These are phyloP conservation scores for Parambassis ranga DNA, from an alignment of 2,797 vertebrate species.

Conservation along the genomic window DNA sequence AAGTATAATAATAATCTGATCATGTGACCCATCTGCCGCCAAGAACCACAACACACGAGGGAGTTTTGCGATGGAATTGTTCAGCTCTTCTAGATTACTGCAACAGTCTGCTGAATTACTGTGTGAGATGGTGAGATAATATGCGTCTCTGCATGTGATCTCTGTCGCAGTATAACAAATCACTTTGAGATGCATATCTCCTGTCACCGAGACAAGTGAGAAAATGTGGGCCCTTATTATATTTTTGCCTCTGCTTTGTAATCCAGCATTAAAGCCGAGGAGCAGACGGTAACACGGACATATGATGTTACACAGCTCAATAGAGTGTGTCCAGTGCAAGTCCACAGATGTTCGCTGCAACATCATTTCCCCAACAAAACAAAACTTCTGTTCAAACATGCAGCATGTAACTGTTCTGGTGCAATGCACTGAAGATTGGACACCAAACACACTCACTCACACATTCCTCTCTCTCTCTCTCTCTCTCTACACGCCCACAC, in stretches of 20 bases:
- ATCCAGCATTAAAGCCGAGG: not conserved
- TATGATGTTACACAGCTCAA: not conserved
- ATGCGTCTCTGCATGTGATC: conserved; percentile 20
- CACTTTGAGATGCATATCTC: not conserved
- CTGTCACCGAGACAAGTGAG: not conserved
- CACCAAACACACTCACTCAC: not conserved
- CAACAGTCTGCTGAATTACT: too few relatives aligned
- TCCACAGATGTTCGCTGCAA: not conserved
- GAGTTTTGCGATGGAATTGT: too few relatives aligned
- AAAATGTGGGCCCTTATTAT: not conserved
- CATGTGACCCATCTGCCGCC: not conserved
- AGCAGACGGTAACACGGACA: not conserved
- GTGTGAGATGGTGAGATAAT: not conserved
- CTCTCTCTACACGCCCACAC: conserved; percentile 56
- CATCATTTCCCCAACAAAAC: conserved; percentile 2
- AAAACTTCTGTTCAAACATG: conserved; percentile 47
- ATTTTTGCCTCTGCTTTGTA: not conserved
- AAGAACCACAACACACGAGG: not conserved
- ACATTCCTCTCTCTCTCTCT: too few relatives aligned
- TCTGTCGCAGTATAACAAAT: not conserved
- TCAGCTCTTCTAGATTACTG: too few relatives aligned
- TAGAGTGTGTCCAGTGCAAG: not conserved
- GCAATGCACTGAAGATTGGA: conserved; percentile 1
- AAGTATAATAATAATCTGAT: too few relatives aligned
- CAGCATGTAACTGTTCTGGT: conserved; percentile 5